phyloP scores from a whole-genome alignment of 2,888 invertebrate species.

The Selenia dentaria region DNA sequence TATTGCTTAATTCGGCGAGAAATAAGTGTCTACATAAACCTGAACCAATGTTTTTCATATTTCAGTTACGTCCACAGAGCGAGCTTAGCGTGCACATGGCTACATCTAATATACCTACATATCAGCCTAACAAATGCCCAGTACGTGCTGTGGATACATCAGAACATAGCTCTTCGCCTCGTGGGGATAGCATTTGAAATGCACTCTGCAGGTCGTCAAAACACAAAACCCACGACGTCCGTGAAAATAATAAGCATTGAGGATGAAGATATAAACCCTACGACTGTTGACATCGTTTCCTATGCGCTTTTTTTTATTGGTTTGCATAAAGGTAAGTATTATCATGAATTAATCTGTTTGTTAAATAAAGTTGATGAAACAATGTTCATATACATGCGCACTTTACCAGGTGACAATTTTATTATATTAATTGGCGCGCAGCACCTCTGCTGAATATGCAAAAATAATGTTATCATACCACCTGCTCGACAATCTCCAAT shows the following conservation, averaged over 20 bases:
- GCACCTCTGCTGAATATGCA: too few relatives aligned
- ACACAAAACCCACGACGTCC: conserved; percentile 40
- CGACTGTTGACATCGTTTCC: conserved; percentile 87
- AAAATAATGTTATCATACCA: too few relatives aligned
- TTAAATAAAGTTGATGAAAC: too few relatives aligned
- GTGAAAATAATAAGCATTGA: conserved; percentile 30
- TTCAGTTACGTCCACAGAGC: conserved; percentile 88
- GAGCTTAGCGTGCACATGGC: conserved; percentile 90
- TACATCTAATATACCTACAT: conserved; percentile 90
- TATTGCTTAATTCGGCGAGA: too few relatives aligned
- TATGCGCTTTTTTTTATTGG: conserved; percentile 94
- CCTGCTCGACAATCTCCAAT: too few relatives aligned
- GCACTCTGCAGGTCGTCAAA: conserved; percentile 45
- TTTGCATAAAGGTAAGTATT: conserved; percentile 89
- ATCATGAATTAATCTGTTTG: too few relatives aligned
- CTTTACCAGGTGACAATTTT: too few relatives aligned
- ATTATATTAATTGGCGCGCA: too few relatives aligned
- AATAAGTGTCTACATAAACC: too few relatives aligned
- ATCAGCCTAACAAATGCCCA: conserved; percentile 86
- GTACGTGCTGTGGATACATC: conserved; percentile 91
- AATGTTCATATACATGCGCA: too few relatives aligned
- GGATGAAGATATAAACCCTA: conserved; percentile 58
- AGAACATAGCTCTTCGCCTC: conserved; percentile 92
- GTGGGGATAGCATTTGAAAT: conserved; percentile 94
- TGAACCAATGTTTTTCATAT: too few relatives aligned